A percentile compares a stretch with the other conserved stretches of the same genome.
These are phyloP conservation scores for Acanthosepion esculentum DNA, from an alignment of 2,888 invertebrate genomes.

Conservation along the genomic window DNA sequence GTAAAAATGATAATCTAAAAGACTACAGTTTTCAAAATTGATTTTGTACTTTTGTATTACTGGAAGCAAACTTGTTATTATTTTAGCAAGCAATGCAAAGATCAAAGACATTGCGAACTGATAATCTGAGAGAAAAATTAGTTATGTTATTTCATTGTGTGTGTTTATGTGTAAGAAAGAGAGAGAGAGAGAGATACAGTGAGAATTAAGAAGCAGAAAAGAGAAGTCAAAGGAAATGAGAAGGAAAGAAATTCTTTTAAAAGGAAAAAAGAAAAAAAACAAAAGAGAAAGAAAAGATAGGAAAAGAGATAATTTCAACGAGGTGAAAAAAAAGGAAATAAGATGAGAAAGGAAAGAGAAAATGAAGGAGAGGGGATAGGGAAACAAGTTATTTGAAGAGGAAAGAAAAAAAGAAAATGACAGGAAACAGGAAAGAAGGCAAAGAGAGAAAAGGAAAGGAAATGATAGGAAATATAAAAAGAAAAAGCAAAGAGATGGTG, in stretches of 20 bases:
- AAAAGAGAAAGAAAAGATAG: not conserved
- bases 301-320: not conserved
- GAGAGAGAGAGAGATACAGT: too few species aligned
- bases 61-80: slow-evolving; percentile 14
- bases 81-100: not conserved
- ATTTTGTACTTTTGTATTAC: not conserved
- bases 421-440: not conserved
- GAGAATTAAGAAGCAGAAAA: too few species aligned
- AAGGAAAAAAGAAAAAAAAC: not conserved
- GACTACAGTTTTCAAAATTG: not conserved
- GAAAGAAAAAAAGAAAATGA: not conserved
- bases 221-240: not conserved
- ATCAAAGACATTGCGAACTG: not conserved
- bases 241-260: not conserved
- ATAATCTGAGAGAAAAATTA: not conserved
- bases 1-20: not conserved
- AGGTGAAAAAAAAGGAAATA: too few species aligned
- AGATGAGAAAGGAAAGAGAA: too few species aligned
- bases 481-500: too few species aligned
- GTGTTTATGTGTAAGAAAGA: too few species aligned
- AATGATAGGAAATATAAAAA: too few species aligned
- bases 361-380: too few species aligned
- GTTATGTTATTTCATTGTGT: not conserved
- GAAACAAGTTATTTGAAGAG: not conserved
- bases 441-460: not conserved